These are phyloP conservation scores for Stigmatopora nigra DNA, from an alignment of 2,113 vertebrate species.

Conservation along the genomic window DNA sequence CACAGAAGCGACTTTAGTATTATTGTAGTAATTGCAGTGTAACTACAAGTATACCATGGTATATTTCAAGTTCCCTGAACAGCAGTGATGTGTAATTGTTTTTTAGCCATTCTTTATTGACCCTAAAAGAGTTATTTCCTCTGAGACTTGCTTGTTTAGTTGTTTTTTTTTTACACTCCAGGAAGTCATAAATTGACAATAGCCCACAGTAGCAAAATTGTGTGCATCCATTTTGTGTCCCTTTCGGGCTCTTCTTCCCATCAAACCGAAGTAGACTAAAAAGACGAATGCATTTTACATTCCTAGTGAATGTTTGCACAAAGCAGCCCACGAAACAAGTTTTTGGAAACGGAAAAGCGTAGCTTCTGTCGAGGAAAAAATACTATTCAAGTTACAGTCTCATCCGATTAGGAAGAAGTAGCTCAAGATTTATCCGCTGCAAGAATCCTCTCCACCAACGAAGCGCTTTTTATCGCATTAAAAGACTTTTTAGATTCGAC, in stretches of 20 bases:
- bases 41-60: no score
- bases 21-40: no score
- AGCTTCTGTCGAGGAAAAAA: not conserved
- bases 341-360: not conserved
- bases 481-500: not conserved
- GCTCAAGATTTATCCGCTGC: conserved; percentile 35
- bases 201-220: not conserved
- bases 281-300: not conserved
- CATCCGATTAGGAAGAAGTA: conserved; percentile 42
- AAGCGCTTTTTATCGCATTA: not conserved
- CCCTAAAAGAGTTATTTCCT: not conserved
- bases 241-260: not conserved
- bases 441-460: conserved; percentile 3
- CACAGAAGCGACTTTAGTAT: no score
- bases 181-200: not conserved
- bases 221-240: not conserved
- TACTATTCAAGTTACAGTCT: conserved; percentile 15
- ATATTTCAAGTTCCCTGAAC: no score
- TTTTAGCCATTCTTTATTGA: not conserved
- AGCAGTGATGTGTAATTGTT: no score
- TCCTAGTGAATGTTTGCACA: not conserved
- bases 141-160: not conserved
- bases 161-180: not conserved
- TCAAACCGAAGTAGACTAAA: not conserved
- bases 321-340: not conserved